Evolutionary conservation across 2,888 invertebrate species (phyloP).

Genomic region (Caenorhabditis angaria): DNA sequence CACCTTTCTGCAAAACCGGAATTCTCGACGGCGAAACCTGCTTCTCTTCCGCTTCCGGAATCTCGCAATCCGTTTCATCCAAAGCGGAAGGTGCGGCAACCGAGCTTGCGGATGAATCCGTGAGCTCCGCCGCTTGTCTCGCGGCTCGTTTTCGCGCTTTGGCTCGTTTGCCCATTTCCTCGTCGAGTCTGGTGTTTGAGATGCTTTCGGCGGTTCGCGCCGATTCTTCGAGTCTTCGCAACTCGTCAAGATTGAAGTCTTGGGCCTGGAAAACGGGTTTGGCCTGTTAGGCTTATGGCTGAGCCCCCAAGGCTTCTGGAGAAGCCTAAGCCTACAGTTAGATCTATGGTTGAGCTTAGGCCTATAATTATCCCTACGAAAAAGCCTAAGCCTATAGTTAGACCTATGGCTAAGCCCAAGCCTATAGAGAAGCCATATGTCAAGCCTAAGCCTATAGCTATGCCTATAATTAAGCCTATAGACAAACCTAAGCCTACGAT

Average conservation of each 20-base stretch:
- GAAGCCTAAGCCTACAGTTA: no score
- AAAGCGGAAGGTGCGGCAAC: background rate
- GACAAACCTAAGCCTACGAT: no score
- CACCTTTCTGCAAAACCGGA: conserved; percentile 18
- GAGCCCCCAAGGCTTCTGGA: no score
- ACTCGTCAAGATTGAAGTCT: background rate
- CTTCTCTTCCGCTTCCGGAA: background rate
- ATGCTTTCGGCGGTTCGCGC: background rate
- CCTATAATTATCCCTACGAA: no score
- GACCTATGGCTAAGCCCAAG: no score
- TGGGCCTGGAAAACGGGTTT: background rate
- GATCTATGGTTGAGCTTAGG: no score
- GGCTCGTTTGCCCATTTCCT: conserved; percentile 32
- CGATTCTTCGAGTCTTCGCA: background rate
- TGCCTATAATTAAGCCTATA: no score
- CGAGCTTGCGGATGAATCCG: conserved; percentile 6
- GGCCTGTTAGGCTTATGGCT: no score
- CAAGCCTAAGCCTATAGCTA: no score
- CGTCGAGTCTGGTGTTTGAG: background rate
- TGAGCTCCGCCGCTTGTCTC: conserved; percentile 5
- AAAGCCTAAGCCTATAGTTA: no score
- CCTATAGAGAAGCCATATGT: no score
- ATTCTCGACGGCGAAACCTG: conserved; percentile 12
- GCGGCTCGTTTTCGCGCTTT: conserved; percentile 33
- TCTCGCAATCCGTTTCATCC: conserved; percentile 35